phyloP scores from a whole-genome alignment of 2,113 vertebrate species.

The Haemorhous mexicanus region DNA sequence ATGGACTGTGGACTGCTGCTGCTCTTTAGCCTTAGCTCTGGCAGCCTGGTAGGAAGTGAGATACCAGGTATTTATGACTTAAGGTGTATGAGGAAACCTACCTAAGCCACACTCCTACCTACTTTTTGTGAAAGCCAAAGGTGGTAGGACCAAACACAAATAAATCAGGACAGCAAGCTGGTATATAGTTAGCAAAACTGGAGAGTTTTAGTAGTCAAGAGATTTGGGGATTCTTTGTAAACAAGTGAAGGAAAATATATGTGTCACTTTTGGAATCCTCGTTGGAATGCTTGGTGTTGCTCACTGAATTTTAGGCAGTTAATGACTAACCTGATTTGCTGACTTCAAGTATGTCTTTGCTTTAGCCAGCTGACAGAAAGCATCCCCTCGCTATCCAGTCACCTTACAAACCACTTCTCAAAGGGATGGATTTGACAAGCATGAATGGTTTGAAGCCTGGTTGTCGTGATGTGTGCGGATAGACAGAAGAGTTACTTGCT shows the following conservation, averaged over 20 bases:
- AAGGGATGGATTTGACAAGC: background rate
- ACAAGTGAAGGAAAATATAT: background rate
- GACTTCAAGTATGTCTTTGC: background rate
- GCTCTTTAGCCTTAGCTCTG: background rate
- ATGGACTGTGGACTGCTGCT: background rate
- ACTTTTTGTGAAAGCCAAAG: background rate
- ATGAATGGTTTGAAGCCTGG: background rate
- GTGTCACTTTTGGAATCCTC: background rate
- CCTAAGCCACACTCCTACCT: background rate
- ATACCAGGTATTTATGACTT: background rate
- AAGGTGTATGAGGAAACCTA: background rate
- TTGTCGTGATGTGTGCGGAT: background rate
- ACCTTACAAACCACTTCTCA: background rate
- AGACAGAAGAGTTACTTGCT: background rate
- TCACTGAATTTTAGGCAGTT: background rate
- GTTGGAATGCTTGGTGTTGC: background rate
- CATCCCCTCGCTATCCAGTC: background rate
- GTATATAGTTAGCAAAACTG: background rate
- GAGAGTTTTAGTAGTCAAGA: background rate
- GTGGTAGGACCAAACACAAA: background rate
- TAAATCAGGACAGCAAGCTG: background rate
- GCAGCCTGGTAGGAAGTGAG: background rate
- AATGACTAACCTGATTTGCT: background rate
- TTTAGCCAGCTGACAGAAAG: background rate
- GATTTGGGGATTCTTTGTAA: background rate